A percentile compares a stretch with the other conserved stretches of the same genome.
Evolutionary conservation across 2,888 invertebrate species (phyloP).

Genomic region (Spodoptera picta): DNA sequence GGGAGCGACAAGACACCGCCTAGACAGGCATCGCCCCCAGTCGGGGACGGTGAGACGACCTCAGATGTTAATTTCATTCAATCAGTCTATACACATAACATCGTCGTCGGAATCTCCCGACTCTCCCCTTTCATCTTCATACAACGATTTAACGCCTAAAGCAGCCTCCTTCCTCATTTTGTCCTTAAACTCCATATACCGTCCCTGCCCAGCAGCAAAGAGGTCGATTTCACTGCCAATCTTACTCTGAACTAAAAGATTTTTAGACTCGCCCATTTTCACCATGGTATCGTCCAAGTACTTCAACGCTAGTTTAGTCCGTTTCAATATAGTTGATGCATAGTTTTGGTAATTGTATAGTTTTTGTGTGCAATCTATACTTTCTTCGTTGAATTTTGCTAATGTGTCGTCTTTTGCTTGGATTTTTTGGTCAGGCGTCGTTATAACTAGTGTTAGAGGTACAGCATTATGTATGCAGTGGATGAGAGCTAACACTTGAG

Average conservation of each 20-base stretch:
- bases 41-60: too few species aligned
- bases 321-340: constrained; percentile 66
- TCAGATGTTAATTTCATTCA: neutral
- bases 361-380: constrained; percentile 14
- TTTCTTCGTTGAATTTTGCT: constrained; percentile 59
- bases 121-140: constrained; percentile 11
- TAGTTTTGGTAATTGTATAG: constrained; percentile 59
- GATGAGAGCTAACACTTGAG: constrained; percentile 76
- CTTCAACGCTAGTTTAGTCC: constrained; percentile 65
- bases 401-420: constrained; percentile 60
- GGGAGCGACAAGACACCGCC: too few species aligned
- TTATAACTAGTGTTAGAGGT: constrained; percentile 71
- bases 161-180: constrained; percentile 64
- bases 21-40: too few species aligned
- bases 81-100: constrained; percentile 59
- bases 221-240: constrained; percentile 76
- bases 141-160: constrained; percentile 56
- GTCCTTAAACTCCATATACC: constrained; percentile 66
- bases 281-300: constrained; percentile 75
- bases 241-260: constrained; percentile 58
- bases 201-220: constrained; percentile 65
- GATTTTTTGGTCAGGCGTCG: constrained; percentile 66
- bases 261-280: constrained; percentile 74
- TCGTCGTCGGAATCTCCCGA: constrained; percentile 31
- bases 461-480: constrained; percentile 78